Evolutionary conservation across 2,888 invertebrate species (phyloP), one percentile per base, ranked within the genome.

Genomic region (Aromia moschata): DNA sequence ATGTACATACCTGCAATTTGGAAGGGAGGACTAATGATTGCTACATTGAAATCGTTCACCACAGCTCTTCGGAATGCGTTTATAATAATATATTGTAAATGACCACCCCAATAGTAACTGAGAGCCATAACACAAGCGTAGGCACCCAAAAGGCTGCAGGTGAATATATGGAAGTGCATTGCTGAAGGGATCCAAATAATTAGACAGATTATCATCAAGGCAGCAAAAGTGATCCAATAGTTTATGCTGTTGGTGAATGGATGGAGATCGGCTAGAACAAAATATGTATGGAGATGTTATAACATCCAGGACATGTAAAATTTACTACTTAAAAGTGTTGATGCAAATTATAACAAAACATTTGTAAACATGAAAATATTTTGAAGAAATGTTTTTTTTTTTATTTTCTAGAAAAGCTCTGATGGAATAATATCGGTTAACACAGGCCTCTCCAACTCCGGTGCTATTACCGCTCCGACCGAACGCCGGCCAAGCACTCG

Each of bases 71-170:
- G 80, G n/a, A 89, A 74, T 0, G 85, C 82, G 71, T 91, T 91
- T 14, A 90, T 81, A 1, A 90, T 68, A 30, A 91, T 87, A 73
- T 87, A 90, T 69, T 87, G 87, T 66, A 92, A 77, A 78, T 85
- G 86, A 20, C 88, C 85, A 16, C 87, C 88, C 60, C 85, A 64
- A 70, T 85, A 89, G 71, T 86, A 85, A 78, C 90, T 91, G 9
- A 90, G 74, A 33, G 89, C 83, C 38, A 87, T 82, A 61, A 87
- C 79, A 40, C 88, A 80, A 17, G 86, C 83, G 75, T 86, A 91
- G 7, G 87, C 83, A 43, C 91, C 90, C 20, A 91, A 77, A 10
- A 90, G 73, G 1, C 86, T 83, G 67, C 87, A 87, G 52, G 85
- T 84, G 1, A 90, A 65, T n/a, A 89, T 85, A 72, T 87, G 87